Percentiles rank a stretch among this genome's conserved stretches.
These are phyloP conservation scores for Leuciscus waleckii DNA, from an alignment of 2,797 vertebrate species.

Conservation along the genomic window DNA sequence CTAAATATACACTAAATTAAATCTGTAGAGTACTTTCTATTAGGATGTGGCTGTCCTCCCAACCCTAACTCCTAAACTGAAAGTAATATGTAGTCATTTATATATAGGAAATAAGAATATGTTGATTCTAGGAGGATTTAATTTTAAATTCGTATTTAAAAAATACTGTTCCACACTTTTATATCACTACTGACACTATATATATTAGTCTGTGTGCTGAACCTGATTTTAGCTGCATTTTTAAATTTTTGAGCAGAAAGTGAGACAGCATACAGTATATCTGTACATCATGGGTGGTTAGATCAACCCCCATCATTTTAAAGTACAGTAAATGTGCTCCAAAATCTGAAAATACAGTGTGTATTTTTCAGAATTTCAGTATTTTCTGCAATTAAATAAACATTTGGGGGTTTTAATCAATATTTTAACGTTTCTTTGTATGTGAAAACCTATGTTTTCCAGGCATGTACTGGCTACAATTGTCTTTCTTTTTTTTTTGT, in stretches of 20 bases:
- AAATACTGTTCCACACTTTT: too few species aligned
- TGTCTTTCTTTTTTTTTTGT: not conserved
- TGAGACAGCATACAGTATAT: not conserved
- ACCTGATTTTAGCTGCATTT: not conserved
- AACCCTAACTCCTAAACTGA: not conserved
- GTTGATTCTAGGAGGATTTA: not conserved
- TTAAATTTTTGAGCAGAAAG: not conserved
- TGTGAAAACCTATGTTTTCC: not conserved
- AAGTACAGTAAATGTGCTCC: not conserved
- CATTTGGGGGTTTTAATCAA: too few species aligned
- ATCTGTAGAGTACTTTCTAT: not conserved
- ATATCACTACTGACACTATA: not conserved
- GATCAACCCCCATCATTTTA: not conserved
- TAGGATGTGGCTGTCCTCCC: not conserved
- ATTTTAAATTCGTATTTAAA: not conserved
- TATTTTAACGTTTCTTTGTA: too few species aligned
- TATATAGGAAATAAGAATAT: not conserved
- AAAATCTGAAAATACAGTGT: not conserved
- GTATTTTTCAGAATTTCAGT: not conserved
- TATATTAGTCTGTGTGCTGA: not conserved
- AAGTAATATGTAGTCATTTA: too few species aligned
- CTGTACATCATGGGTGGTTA: not conserved
- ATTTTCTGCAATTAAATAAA: not conserved
- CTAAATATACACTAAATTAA: not conserved
- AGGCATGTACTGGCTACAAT: not conserved